Base-by-base conservation (phyloP, 2,113 vertebrate species). In the Podocnemis expansa region DNA sequence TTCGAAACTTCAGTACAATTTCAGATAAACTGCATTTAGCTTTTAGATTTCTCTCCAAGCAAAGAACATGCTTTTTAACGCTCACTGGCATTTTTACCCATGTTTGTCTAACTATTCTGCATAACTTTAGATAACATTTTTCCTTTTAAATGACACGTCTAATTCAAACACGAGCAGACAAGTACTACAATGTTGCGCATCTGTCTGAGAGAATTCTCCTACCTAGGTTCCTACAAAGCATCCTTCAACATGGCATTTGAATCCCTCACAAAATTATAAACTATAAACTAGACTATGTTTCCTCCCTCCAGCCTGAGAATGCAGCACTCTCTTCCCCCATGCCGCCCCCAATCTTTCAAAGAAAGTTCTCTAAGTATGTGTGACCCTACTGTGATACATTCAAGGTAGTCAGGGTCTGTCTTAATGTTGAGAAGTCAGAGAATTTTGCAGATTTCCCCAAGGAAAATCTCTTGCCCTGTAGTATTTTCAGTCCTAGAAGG, bases 251-350 rank as follows among this genome's bases (percentile, higher is more conserved):
- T 85, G 38, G 49, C 10, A 84, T 88, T 0, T 17, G 84, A 89
- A 92, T 90, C 55, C 22, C 96, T 95, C 78, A 17, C 45, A 56
- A 31, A 83, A 25, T 27, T 38, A 93, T 85, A 80, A 87, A 85
- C 89, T 86, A 56, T 85, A 63, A 67, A 83, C 85, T 75, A 85
- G 89, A 89, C 85, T 89, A 75, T 51, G 16, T 19, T 80, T 12
- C 90, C 78, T 41, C 63, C 56, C 1, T 2, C 24, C 88, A 38
- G 67, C 4, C 17, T 70, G 21, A 34, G 25, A 24, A 73, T 5
- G 24, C 10, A 24, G 22, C 24, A 25, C 38, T 73, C 70, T 41
- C 22, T 84, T 88, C 80, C 86, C 76, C 89, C 58, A 80, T n/a
- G n/a, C n/a, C n/a, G n/a, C n/a, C 51, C 41, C 47, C 10, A 47